Conservation (phyloP, 1,140 invertebrate species). For the Lerema accius region DNA sequence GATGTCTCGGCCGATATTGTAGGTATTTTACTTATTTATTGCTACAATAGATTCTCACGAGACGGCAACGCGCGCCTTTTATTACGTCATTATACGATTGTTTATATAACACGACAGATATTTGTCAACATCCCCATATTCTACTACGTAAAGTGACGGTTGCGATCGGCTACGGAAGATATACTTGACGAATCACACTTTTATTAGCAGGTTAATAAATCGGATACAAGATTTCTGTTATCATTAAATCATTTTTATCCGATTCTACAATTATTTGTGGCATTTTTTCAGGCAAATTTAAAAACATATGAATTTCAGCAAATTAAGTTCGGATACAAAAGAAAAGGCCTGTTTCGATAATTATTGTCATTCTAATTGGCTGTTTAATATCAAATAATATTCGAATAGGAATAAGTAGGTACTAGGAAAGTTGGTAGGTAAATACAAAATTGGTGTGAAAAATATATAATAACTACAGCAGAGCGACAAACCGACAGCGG, state of each 20-base stretch:
- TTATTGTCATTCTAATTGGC: no score
- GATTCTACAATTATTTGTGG: no score
- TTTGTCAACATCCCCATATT: slow-evolving; percentile 24
- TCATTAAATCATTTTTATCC: no score
- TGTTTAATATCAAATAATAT: no score
- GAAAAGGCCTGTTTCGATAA: no score
- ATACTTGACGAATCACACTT: background rate
- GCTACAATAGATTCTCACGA: slow-evolving; percentile 19
- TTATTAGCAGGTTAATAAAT: background rate
- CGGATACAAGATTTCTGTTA: no score
- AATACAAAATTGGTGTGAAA: slow-evolving; percentile 39
- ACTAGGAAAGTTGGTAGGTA: no score
- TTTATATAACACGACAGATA: slow-evolving; percentile 29
- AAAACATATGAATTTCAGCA: no score
- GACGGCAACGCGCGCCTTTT: slow-evolving; percentile 5
- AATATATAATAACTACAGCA: slow-evolving; percentile 48
- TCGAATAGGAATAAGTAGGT: no score
- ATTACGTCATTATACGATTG: slow-evolving; percentile 21
- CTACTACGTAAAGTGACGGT: slow-evolving; percentile 7
- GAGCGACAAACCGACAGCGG: slow-evolving; percentile 52
- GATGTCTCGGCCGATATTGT: slow-evolving; percentile 7
- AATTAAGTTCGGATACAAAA: no score
- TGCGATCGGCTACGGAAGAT: background rate
- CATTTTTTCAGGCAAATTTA: no score
- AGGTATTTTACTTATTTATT: slow-evolving; percentile 18